A percentile compares a stretch with the other conserved stretches of the same genome.
These are phyloP conservation scores for Schizothorax lantsangensis DNA, from an alignment of 2,797 vertebrate genomes.

Conservation along the genomic window DNA sequence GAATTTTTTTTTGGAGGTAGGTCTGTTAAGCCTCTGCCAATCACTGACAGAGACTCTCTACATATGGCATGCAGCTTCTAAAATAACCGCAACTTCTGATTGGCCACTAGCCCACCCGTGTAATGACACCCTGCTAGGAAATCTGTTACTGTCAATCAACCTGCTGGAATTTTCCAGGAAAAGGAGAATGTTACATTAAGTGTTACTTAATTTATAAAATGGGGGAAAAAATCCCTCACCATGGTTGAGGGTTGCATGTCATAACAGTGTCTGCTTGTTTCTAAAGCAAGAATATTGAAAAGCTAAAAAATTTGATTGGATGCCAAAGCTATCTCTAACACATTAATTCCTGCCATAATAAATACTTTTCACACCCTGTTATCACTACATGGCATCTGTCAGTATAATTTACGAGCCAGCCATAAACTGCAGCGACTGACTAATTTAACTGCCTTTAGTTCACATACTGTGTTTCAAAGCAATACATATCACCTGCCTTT, in stretches of 20 bases:
- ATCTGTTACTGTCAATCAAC: conserved; percentile 82
- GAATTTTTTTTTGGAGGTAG: conserved; percentile 65
- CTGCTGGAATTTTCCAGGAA: conserved; percentile 81
- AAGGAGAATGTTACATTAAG: conserved; percentile 70
- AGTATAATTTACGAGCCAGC: conserved; percentile 29
- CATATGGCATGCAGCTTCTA: conserved; percentile 90
- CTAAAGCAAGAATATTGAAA: background rate
- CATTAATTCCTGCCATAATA: conserved; percentile 62
- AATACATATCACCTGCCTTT: background rate
- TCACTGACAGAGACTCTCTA: conserved; percentile 80
- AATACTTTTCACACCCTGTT: conserved; percentile 61
- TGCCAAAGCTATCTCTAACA: conserved; percentile 59
- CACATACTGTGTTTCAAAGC: background rate
- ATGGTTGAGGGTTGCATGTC: conserved; percentile 60
- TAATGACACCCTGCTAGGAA: conserved; percentile 66
- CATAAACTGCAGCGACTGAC: conserved; percentile 2
- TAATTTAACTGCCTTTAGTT: conserved; percentile 9
- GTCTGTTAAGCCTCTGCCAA: conserved; percentile 81
- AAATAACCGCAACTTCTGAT: conserved; percentile 87
- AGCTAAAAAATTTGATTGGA: conserved; percentile 36
- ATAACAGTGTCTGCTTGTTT: conserved; percentile 57
- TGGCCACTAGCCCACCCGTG: conserved; percentile 81
- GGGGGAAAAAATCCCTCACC: conserved; percentile 56
- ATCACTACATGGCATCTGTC: conserved; percentile 44
- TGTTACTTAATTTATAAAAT: conserved; percentile 67